These are phyloP conservation scores for Phenganax stokvisi DNA, from an alignment of 92 coral and sea anemone species.

Conservation along the genomic window DNA sequence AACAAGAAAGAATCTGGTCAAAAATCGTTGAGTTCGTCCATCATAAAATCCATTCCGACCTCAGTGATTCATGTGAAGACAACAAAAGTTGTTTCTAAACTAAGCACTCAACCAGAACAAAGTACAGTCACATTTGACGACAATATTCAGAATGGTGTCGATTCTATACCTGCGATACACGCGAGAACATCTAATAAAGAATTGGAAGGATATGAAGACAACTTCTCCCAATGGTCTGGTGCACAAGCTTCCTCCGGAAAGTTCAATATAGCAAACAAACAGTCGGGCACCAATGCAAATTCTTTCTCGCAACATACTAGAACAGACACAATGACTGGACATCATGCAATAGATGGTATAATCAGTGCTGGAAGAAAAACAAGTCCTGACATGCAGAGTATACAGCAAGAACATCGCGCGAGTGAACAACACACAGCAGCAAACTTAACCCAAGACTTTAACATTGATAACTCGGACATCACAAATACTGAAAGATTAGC, in stretches of 20 bases:
- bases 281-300: neutral
- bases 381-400: neutral
- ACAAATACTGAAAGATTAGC: neutral
- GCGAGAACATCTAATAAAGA: neutral
- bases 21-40: neutral
- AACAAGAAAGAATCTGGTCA: slow-evolving; percentile 25
- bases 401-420: neutral
- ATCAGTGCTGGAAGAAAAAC: neutral
- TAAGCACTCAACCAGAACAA: slow-evolving; percentile 5
- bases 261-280: neutral
- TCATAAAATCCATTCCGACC: slow-evolving; percentile 24
- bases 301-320: neutral
- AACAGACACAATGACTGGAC: neutral
- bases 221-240: neutral
- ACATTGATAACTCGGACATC: neutral
- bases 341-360: neutral
- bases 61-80: slow-evolving; percentile 30
- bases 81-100: slow-evolving; percentile 8
- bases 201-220: neutral
- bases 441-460: neutral
- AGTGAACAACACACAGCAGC: neutral
- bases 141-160: neutral
- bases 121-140: neutral
- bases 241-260: slow-evolving; percentile 15
- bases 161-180: neutral